Conservation (phyloP, 2,888 invertebrate genomes). For the Cephus pygmeus region DNA sequence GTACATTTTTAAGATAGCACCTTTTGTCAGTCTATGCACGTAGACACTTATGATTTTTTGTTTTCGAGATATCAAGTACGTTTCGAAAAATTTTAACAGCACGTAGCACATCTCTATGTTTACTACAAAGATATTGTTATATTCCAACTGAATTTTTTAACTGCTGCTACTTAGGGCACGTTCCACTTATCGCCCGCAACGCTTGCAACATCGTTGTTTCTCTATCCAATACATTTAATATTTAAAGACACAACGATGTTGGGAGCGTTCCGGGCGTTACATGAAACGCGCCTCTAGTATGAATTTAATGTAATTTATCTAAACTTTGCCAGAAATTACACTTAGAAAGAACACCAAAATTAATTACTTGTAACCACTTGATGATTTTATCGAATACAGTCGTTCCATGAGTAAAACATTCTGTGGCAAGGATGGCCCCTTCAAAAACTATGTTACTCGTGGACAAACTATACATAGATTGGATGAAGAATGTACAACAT, state of each 20-base stretch:
- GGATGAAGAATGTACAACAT: not conserved
- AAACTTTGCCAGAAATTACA: not conserved
- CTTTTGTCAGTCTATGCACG: not conserved
- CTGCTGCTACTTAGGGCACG: not conserved
- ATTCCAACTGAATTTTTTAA: not conserved
- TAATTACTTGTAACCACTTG: not conserved
- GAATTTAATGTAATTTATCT: not conserved
- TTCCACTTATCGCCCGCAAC: no score
- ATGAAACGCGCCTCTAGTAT: not conserved
- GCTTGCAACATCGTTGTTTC: no score
- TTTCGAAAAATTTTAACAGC: not conserved
- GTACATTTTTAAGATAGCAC: not conserved
- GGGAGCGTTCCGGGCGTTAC: no score
- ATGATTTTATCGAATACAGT: not conserved
- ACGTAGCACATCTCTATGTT: not conserved
- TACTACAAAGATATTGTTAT: not conserved
- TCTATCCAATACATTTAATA: no score
- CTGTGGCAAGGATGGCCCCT: not conserved
- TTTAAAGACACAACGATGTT: no score
- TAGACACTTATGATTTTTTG: not conserved
- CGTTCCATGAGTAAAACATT: not conserved
- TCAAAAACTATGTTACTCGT: not conserved
- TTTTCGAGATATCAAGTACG: not conserved
- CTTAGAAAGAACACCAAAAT: not conserved
- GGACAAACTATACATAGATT: not conserved